phyloP scores from a whole-genome alignment of 1,140 invertebrate genomes.

The Macrocentrus cingulum region DNA sequence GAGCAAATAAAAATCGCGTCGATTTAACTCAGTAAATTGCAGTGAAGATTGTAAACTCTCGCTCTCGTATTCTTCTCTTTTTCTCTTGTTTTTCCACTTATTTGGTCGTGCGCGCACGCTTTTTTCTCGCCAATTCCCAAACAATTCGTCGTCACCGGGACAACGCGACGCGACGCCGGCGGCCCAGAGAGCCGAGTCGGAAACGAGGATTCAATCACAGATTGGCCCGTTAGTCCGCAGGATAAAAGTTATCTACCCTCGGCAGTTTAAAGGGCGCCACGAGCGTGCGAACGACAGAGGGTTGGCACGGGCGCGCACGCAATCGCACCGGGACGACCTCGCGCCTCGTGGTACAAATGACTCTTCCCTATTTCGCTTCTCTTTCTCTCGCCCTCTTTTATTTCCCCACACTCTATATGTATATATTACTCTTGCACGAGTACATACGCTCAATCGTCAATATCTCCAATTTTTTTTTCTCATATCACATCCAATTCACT shows the following conservation, averaged over 20 bases:
- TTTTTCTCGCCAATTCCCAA: conserved; percentile 1
- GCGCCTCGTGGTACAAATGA: conserved; percentile 56
- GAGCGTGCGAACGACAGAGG: conserved; percentile 50
- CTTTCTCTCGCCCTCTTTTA: conserved; percentile 14
- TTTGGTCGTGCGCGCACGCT: too few relatives aligned
- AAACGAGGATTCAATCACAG: conserved; percentile 51
- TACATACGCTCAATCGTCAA: conserved; percentile 1
- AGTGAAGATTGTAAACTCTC: conserved; percentile 6
- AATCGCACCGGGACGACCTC: conserved; percentile 48
- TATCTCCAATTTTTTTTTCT: not conserved
- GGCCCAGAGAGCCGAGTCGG: conserved; percentile 24
- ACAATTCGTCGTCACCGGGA: conserved; percentile 39
- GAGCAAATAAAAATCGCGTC: conserved; percentile 17
- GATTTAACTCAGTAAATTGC: not conserved
- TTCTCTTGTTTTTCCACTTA: not conserved
- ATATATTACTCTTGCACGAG: not conserved
- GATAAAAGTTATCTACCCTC: conserved; percentile 51
- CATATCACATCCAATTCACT: not conserved
- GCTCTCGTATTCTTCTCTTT: not conserved
- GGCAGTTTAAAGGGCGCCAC: conserved; percentile 40
- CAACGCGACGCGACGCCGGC: conserved; percentile 32
- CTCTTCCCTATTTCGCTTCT: conserved; percentile 43
- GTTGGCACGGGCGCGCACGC: conserved; percentile 49
- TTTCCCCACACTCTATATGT: not conserved
- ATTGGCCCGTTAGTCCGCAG: conserved; percentile 38